Evolutionary conservation across 2,113 vertebrate genomes (phyloP).

Genomic region (Alethe diademata): DNA sequence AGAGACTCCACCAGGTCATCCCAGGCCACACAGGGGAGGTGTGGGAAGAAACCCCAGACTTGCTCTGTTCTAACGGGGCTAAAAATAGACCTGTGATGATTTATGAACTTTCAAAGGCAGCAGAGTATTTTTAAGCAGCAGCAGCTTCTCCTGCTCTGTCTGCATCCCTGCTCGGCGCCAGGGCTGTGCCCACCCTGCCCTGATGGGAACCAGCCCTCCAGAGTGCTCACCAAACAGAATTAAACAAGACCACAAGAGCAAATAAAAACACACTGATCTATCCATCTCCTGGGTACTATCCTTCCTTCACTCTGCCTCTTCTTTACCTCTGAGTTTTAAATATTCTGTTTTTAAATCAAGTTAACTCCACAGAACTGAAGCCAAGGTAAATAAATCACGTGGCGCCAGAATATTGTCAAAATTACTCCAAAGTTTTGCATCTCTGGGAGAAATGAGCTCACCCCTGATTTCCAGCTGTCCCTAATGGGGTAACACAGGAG

Average conservation of each 20-base stretch:
- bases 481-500: background rate
- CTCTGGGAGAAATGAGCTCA: background rate
- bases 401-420: background rate
- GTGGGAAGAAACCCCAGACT: slow-evolving; percentile 6
- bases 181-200: background rate
- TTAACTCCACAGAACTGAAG: background rate
- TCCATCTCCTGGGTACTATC: background rate
- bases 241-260: background rate
- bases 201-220: background rate
- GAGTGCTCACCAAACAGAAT: background rate
- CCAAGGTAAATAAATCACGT: background rate
- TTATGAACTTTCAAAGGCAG: slow-evolving; percentile 8
- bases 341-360: background rate
- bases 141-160: background rate
- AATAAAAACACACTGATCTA: background rate
- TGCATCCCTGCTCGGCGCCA: background rate
- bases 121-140: background rate
- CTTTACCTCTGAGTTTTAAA: background rate
- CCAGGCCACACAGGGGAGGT: background rate
- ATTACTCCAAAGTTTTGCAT: background rate
- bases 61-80: background rate
- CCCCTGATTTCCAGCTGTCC: background rate
- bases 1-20: background rate
- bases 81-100: slow-evolving; percentile 17
- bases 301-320: background rate